Evolutionary conservation across 2,797 vertebrate genomes (phyloP), one percentile per base, ranked within the genome.

Genomic region (Arnoldichthys spilopterus): DNA sequence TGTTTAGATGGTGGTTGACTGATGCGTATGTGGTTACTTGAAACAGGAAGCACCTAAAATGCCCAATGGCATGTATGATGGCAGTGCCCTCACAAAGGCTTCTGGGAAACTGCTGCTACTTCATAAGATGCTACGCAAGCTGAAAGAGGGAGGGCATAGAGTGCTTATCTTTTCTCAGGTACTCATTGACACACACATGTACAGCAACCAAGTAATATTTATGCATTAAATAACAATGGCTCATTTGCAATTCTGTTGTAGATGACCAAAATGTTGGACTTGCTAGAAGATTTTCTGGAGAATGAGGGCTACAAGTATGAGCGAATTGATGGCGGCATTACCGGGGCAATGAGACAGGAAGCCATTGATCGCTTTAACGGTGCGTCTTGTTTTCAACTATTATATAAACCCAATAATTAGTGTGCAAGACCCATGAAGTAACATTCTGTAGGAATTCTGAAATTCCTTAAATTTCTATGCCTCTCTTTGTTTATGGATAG

Each of bases 201-300:
- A 6, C 18, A 18, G 66, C 24, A 6, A 58, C 40, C 12, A 51
- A 26, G 4, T 9, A 7, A 8, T 28, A 8, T 15, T 8, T 11
- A 51, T 30, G 24, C 3, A 13, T 9, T 2, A 54, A 67, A 51
- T 43, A 16, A 28, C 13, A 63, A 74, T 13, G 9, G 22, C 24
- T 59, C 18, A n/a, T 49, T 30, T 30, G 40, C 53, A 30, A 1
- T 37, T 61, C 4, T 67, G 13, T 24, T 67, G n/a, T 83, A 99
- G 98, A 99, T 99, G 98, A 99, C 98, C 47, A 99, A 99, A 89
- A 99, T 99, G 98, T 85, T 99, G 89, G 98, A 99, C 86, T 90
- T 99, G 74, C 89, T 99, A 15, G 98, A 99, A 87, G 98, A 99
- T 78, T 99, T 99, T 79, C 82, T 99, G 83, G 98, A 99, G 78